phyloP scores from a whole-genome alignment of 1,140 invertebrate genomes.

The Apis florea region DNA sequence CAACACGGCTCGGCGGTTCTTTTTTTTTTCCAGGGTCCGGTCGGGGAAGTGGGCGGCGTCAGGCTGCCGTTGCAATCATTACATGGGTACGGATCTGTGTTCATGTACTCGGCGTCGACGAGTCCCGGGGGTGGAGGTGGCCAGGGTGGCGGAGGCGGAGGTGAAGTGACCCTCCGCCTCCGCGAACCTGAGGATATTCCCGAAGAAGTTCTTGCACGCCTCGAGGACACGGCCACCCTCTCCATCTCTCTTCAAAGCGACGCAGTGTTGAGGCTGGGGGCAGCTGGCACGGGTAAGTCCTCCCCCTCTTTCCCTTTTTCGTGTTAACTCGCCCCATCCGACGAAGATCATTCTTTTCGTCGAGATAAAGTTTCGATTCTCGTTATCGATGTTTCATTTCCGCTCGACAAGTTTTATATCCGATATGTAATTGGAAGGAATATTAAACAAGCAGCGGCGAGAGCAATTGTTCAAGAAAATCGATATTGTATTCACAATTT shows the following conservation, averaged over 20 bases:
- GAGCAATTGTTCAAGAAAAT: no score
- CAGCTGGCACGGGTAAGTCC: constrained; percentile 76
- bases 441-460: no score
- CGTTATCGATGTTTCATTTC: no score
- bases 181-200: constrained; percentile 81
- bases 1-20: constrained; percentile 6
- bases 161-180: constrained; percentile 80
- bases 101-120: constrained; percentile 81
- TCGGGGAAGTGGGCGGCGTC: constrained; percentile 81
- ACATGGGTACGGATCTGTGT: constrained; percentile 81
- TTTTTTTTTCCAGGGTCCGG: constrained; percentile 77
- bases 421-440: no score
- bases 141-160: constrained; percentile 75
- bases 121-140: constrained; percentile 76
- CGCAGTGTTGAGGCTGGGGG: constrained; percentile 77
- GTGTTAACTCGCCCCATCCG: neutral
- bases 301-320: constrained; percentile 12
- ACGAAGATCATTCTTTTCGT: neutral
- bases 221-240: constrained; percentile 80
- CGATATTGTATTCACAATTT: no score
- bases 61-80: constrained; percentile 80
- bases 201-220: constrained; percentile 79
- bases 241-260: constrained; percentile 80
- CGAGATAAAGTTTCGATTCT: neutral
- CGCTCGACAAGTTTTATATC: neutral